Evolutionary conservation across 2,888 invertebrate species (phyloP), one percentile per base, ranked within the genome.

Genomic region (Xanthia togata): DNA sequence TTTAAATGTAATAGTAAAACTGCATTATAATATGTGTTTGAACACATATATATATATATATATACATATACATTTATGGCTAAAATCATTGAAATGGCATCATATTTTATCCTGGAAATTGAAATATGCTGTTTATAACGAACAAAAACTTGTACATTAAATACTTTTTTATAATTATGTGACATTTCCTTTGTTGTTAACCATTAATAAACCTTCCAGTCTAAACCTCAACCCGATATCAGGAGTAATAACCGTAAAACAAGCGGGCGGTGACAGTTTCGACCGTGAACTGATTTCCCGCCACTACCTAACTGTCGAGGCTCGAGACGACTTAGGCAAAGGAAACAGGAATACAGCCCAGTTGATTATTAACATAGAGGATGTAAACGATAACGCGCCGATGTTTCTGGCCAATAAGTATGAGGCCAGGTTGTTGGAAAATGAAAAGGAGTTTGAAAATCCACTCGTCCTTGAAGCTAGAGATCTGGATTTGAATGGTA

Each of bases 311-410:
- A 99, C 98, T 0, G 98, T 99, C 0, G 99, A 98, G 92, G 99
- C 99, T 0, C 96, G 98, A 73, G 99, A 99, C 92, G 98, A 98
- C 93, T 97, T 98, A 70, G 98, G 99, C 31, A 97, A 97, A 89
- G 99, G 99, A 70, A 94, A 93, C 73, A 97, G 98, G 71, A 99
- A 98, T 91, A 98, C 98, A 0, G 98, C 98, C 0, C 99, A 98
- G 91, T 95, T 99, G 23, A 97, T 98, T 9, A 97, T 99, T 9
- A 98, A 98, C 88, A 97, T 99, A 60, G 98, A 98, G 87, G 99
- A 99, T 92, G 98, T 98, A 0, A 99, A 99, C 89, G 99, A 99
- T 91, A 99, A 99, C 92, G 97, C 98, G 0, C 99, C 99, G 0
- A 97, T 98, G 87, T 99, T 99, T 92, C 94, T 98, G 1, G 98